These are phyloP conservation scores for Malaclemys terrapin DNA, from an alignment of 2,113 vertebrate genomes.

Conservation along the genomic window DNA sequence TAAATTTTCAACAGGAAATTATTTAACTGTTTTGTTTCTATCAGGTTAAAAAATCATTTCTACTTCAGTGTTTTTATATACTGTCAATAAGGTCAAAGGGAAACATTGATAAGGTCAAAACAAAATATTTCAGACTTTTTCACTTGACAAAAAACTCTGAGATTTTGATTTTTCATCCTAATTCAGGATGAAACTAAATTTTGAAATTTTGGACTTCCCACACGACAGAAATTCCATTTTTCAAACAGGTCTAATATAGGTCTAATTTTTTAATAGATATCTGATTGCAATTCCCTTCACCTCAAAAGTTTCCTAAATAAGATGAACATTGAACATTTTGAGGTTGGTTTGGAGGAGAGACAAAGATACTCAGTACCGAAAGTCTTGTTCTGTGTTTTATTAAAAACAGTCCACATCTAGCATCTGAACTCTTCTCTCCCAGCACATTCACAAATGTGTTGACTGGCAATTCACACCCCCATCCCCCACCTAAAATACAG, in stretches of 20 bases:
- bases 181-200: too few species aligned
- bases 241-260: not conserved
- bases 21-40: too few species aligned
- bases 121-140: too few species aligned
- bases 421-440: not conserved
- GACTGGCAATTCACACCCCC: rapidly evolving
- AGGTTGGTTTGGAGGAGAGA: not conserved
- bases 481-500: rapidly evolving
- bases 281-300: not conserved
- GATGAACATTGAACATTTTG: not conserved
- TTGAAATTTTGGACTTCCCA: not conserved
- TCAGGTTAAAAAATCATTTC: too few species aligned
- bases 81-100: too few species aligned
- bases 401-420: not conserved
- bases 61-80: too few species aligned
- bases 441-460: not conserved
- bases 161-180: too few species aligned
- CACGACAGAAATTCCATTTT: not conserved
- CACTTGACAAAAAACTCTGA: too few species aligned
- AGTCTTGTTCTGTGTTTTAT: not conserved
- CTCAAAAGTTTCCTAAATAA: not conserved
- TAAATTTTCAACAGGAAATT: too few species aligned
- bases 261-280: not conserved
- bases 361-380: rapidly evolving
- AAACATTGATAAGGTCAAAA: too few species aligned